Conservation (phyloP, 1,140 invertebrate genomes). For the Aphis gossypii region DNA sequence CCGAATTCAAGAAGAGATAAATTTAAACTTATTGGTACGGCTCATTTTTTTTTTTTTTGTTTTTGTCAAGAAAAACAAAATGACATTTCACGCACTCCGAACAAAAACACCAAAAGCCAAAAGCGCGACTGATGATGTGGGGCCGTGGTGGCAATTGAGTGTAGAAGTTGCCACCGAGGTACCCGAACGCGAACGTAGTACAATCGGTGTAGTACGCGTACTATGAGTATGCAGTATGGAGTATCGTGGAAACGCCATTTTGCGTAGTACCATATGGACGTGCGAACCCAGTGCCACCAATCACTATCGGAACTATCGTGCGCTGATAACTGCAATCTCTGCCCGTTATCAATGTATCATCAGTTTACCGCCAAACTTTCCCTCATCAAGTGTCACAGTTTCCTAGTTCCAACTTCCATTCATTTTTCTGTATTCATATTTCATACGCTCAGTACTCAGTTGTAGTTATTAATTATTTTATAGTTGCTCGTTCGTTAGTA, state of each 20-base stretch:
- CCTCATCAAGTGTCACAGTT: not conserved
- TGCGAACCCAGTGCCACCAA: conserved; percentile 45
- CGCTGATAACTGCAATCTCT: not conserved
- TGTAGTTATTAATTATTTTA: no score
- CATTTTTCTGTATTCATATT: no score
- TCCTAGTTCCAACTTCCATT: no score
- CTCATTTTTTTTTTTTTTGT: conserved; percentile 31
- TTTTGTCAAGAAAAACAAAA: conserved; percentile 12
- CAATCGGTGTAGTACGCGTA: not conserved
- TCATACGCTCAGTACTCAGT: no score
- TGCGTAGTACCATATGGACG: conserved; percentile 47
- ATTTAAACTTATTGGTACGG: not conserved
- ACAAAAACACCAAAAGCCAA: conserved; percentile 32
- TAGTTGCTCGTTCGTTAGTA: no score
- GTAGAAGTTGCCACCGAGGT: not conserved
- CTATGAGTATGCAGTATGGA: not conserved
- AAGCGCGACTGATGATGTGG: not conserved
- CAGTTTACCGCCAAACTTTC: conserved; percentile 14
- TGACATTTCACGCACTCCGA: conserved; percentile 15
- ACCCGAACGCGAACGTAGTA: not conserved
- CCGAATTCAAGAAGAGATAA: conserved; percentile 19
- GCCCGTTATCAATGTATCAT: not conserved
- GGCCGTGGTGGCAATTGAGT: not conserved
- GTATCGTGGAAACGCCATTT: conserved; percentile 54
- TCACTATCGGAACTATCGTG: no score